phyloP scores from a whole-genome alignment of 1,140 invertebrate genomes.

The Halotydeus destructor region DNA sequence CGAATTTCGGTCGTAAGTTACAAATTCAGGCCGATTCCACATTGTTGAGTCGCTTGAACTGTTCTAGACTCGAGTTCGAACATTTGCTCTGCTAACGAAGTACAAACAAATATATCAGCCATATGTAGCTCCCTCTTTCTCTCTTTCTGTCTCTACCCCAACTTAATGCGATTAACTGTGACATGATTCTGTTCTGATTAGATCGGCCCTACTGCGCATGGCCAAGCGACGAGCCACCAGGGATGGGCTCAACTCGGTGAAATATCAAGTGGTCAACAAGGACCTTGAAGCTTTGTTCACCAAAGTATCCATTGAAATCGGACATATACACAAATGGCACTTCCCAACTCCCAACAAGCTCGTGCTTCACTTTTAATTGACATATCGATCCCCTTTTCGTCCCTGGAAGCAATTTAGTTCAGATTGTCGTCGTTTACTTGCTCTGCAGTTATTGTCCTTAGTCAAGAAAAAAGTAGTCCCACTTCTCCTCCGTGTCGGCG shows the following conservation, averaged over 20 bases:
- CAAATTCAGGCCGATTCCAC: too few species aligned
- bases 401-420: too few species aligned
- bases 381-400: too few species aligned
- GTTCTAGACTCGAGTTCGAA: too few species aligned
- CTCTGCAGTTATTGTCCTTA: too few species aligned
- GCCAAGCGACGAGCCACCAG: slow-evolving; percentile 15
- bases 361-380: slow-evolving; percentile 3
- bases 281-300: slow-evolving; percentile 13
- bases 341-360: slow-evolving; percentile 14
- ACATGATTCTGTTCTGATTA: background rate
- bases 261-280: slow-evolving; percentile 15
- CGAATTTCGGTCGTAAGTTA: too few species aligned
- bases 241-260: slow-evolving; percentile 18
- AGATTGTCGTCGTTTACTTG: too few species aligned
- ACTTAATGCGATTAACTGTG: background rate
- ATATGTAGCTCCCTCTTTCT: background rate
- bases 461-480: too few species aligned
- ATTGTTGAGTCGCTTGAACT: too few species aligned
- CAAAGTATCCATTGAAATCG: slow-evolving; percentile 16
- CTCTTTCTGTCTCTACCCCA: background rate
- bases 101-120: too few species aligned
- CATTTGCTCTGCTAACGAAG: too few species aligned
- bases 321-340: slow-evolving; percentile 17
- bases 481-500: too few species aligned
- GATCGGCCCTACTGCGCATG: slow-evolving; percentile 16